Percentiles rank a stretch among this genome's conserved stretches.
These are phyloP conservation scores for Agonopterix subpropinquella DNA, from an alignment of 2,888 invertebrate species.

Conservation along the genomic window DNA sequence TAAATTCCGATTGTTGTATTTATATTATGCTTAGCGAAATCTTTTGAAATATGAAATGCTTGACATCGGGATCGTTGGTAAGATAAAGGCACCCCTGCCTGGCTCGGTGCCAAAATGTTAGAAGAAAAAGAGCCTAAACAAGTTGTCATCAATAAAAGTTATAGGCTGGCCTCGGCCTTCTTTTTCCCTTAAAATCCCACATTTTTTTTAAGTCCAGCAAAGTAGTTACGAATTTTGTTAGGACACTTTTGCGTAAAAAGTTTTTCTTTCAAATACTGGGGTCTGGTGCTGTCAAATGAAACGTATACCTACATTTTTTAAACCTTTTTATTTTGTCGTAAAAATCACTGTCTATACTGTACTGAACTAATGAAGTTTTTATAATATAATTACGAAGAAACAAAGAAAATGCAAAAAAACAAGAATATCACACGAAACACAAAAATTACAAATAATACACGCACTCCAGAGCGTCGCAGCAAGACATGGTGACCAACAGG, in stretches of 20 bases:
- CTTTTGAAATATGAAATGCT: slow-evolving; percentile 6
- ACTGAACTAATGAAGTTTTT: too few species aligned
- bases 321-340: too few species aligned
- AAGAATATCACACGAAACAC: too few species aligned
- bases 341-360: too few species aligned
- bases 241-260: background rate
- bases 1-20: slow-evolving; percentile 3
- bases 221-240: background rate
- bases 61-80: slow-evolving; percentile 23
- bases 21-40: slow-evolving; percentile 1
- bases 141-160: slow-evolving; percentile 57
- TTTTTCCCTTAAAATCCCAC: slow-evolving; percentile 24
- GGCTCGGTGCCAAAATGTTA: slow-evolving; percentile 42
- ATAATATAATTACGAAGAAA: too few species aligned
- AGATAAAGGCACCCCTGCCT: slow-evolving; percentile 42
- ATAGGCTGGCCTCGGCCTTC: slow-evolving; percentile 32
- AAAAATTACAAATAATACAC: too few species aligned
- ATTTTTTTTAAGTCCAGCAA: background rate
- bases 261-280: background rate
- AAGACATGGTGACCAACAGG: too few species aligned
- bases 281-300: too few species aligned
- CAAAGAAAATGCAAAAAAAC: too few species aligned
- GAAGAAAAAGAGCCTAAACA: slow-evolving; percentile 26
- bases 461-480: too few species aligned
- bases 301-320: too few species aligned